Base-by-base conservation (phyloP, 2,113 vertebrate species). In the Cyanoramphus novaezelandiae region DNA sequence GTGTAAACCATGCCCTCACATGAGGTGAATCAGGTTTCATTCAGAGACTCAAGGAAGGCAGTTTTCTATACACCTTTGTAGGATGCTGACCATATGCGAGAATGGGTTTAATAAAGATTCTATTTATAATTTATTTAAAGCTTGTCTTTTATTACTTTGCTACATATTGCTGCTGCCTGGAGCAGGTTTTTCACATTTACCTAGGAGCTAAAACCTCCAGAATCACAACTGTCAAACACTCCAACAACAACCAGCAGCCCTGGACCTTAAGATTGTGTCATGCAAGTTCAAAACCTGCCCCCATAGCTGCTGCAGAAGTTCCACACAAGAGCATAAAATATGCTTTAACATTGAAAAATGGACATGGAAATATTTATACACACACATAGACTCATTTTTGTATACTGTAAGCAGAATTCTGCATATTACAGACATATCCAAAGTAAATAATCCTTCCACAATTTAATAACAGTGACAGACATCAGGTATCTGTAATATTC, bases 61-160 rank as follows among this genome's bases (percentile, higher is more conserved):
- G 74, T 39, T 60, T 82, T 52, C 83, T 17, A 28, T 31, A 68
- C 12, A 68, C 16, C 41, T 90, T 74, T n/a, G 23, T 10, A 79
- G 62, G 67, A 89, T 92, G 95, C 49, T 89, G 39, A 35, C 91
- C 93, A 87, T 89, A 95, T 89, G 93, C 47, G 57, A 85, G 89
- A 92, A 93, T 79, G 91, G 84, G 29, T 91, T 96, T 92, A 95
- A 95, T 95, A 92, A 95, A 89, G 69, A 76, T 68, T 83, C 53
- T 70, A 81, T 94, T 91, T 86, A 91, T 89, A 88, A 89, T 96
- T 95, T 89, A 89, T 82, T 89, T 91, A 93, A 92, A 82, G 62
- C 41, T 92, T 79, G 47, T 79, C 52, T 91, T 86, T 80, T 80
- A 74, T 83, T 93, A 74, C 53, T 70, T 89, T 55, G 68, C 64